Evolutionary conservation across 2,888 invertebrate genomes (phyloP), one percentile per base, ranked within the genome.

Genomic region (Thereva nobilitata): DNA sequence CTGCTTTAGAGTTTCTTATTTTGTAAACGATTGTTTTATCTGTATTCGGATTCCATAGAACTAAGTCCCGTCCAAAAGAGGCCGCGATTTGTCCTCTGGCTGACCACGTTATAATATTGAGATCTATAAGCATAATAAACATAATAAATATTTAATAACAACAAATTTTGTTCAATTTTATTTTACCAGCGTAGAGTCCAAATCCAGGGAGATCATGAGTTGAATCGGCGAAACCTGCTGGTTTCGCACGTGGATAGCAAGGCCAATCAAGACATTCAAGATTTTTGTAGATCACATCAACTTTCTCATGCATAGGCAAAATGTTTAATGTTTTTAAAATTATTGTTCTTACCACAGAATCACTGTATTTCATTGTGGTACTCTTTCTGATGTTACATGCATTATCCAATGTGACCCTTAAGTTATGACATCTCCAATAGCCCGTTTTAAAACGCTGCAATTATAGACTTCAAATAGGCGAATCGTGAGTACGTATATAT

Each of bases 71-170:
- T 2, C 76, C 76, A 69, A 78, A 78, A 0, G 78, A 77, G 5
- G 79, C 75, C 0, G 78, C 80, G 49, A 80, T 77, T 68, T 78
- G 76, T 23, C 75, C 77, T 37, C 71, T 73, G 1, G 70, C 49
- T 0, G 78, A 79, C 80, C 80, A 80, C 64, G 78, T 79, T 67
- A 80, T 76, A 37, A 78, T 70, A 67, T 79, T 79, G 4, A 72
- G 69, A 68, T 75, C 77, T 75, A 38, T 41, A 23, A 23, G 23
- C 23, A 23, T 1, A 53, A 42, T 42, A 41, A 55, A 10, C 9
- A 44, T 8, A 53, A 10, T 47, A 5, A 37, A 42, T 9, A n/a
- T 53, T 12, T 41, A 37, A 42, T 9, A 23, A 53, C 38, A 38
- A 8, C 1, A 40, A 9, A n/a, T 54, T 6, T 47, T 55, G 34